phyloP scores from a whole-genome alignment of 2,888 invertebrate genomes.

The Lithosia quadra region DNA sequence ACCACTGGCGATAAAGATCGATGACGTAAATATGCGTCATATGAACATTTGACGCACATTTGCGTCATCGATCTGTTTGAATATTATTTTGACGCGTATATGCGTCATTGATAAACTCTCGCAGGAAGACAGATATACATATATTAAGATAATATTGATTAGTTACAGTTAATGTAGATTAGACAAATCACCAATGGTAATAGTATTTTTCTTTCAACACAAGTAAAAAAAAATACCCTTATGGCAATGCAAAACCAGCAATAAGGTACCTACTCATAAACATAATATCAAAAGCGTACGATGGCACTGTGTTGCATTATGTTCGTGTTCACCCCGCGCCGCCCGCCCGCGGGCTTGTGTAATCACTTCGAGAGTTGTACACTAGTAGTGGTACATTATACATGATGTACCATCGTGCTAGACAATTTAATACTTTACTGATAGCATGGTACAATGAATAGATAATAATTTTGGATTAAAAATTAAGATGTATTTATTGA shows the following conservation, averaged over 20 bases:
- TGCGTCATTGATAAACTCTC: no score
- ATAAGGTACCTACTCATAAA: neutral
- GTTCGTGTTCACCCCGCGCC: neutral
- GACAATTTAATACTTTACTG: neutral
- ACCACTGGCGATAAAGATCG: no score
- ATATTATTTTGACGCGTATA: no score
- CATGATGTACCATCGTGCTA: neutral
- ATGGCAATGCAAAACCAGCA: neutral
- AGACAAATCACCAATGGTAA: neutral
- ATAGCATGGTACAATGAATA: neutral
- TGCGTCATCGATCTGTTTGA: no score
- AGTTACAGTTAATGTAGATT: no score
- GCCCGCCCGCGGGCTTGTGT: neutral
- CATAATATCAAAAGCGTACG: neutral
- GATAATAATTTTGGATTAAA: no score
- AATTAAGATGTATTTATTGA: no score
- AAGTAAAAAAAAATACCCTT: neutral
- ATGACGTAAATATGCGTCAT: no score
- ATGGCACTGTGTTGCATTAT: slow-evolving; percentile 13
- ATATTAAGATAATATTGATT: no score
- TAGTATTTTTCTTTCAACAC: neutral
- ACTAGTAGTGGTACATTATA: neutral
- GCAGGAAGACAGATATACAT: no score
- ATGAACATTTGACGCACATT: no score
- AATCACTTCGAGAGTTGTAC: slow-evolving; percentile 9